Evolutionary conservation across 2,888 invertebrate genomes (phyloP).

Genomic region (Chaetoderma sp.): DNA sequence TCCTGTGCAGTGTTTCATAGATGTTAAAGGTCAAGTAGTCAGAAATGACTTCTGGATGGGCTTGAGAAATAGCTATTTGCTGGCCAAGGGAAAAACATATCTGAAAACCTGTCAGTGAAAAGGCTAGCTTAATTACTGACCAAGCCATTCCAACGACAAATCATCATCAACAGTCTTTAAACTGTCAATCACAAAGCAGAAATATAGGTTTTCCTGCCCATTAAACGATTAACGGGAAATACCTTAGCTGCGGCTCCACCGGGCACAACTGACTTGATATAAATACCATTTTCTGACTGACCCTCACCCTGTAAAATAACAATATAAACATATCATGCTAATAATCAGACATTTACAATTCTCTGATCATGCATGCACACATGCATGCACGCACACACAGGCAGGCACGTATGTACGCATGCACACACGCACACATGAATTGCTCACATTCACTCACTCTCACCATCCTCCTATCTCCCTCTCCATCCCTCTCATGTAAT

Average conservation of each 20-base stretch:
- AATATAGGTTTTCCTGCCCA: too few species aligned
- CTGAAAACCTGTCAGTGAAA: too few species aligned
- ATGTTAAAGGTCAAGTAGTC: background rate
- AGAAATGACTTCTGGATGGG: background rate
- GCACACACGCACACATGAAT: background rate
- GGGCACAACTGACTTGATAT: constrained; percentile 97
- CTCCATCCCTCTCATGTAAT: too few species aligned
- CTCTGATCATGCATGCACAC: background rate
- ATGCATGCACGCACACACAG: background rate
- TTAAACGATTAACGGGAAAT: too few species aligned
- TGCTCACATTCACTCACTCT: too few species aligned
- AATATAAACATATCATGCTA: background rate
- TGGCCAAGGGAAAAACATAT: too few species aligned
- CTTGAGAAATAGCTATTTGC: background rate
- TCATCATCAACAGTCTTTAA: too few species aligned
- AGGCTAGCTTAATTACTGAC: too few species aligned
- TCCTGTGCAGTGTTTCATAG: background rate
- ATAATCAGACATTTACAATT: background rate
- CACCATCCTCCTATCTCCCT: too few species aligned
- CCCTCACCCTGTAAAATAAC: constrained; percentile 76
- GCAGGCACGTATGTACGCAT: background rate
- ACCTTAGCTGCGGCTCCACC: constrained; percentile 74
- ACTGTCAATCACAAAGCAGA: too few species aligned
- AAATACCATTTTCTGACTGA: constrained; percentile 91
- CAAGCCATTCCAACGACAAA: too few species aligned